phyloP scores from a whole-genome alignment of 2,797 vertebrate species.

The Cyclopterus lumpus region DNA sequence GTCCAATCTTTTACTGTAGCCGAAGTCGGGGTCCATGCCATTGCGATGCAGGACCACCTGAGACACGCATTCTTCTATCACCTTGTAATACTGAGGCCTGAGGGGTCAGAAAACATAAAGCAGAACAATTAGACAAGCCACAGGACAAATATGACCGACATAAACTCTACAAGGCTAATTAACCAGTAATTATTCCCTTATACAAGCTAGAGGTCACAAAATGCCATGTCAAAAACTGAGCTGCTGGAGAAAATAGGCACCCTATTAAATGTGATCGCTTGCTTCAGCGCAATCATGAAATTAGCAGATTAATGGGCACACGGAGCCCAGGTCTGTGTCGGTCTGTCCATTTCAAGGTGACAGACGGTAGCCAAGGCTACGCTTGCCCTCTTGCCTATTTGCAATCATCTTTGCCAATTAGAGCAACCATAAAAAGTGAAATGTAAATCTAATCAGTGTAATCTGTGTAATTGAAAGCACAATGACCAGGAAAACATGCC shows the following conservation, averaged over 20 bases:
- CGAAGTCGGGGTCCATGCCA: conserved; percentile 97
- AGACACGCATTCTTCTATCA: conserved; percentile 96
- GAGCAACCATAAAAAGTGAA: conserved; percentile 78
- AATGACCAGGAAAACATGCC: conserved; percentile 81
- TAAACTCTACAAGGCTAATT: conserved; percentile 75
- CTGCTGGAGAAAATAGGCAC: conserved; percentile 69
- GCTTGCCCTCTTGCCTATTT: conserved; percentile 77
- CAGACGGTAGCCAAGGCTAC: conserved; percentile 62
- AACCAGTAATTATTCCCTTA: conserved; percentile 75
- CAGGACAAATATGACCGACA: conserved; percentile 67
- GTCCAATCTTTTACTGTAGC: conserved; percentile 91
- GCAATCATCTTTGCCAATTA: conserved; percentile 87
- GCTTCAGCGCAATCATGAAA: conserved; percentile 77
- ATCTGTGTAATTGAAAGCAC: conserved; percentile 85
- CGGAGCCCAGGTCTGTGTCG: conserved; percentile 49
- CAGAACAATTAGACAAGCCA: conserved; percentile 70
- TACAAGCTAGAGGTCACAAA: conserved; percentile 78
- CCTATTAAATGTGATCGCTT: conserved; percentile 80
- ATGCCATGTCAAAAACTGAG: conserved; percentile 69
- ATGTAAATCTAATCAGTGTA: conserved; percentile 86
- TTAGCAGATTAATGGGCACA: conserved; percentile 74
- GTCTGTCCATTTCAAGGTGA: conserved; percentile 84
- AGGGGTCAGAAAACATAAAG: conserved; percentile 60
- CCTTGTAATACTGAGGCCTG: conserved; percentile 98
- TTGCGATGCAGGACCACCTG: conserved; percentile 95